Evolutionary conservation across 1,140 invertebrate species (phyloP).

Genomic region (Planococcus citri): DNA sequence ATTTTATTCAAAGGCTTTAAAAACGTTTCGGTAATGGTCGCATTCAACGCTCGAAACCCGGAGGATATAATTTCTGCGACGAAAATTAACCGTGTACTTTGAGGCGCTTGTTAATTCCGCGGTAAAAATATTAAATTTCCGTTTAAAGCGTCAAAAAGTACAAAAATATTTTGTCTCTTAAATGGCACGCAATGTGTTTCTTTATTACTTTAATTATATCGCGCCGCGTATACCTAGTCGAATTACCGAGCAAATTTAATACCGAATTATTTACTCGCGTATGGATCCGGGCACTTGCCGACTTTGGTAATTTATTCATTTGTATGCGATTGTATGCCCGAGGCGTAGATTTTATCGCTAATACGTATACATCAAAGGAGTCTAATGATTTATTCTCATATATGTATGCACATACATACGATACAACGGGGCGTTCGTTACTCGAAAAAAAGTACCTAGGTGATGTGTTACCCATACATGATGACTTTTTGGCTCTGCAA

Average conservation of each 20-base stretch:
- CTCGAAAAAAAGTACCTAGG: too few relatives aligned
- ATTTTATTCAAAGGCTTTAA: slow-evolving; percentile 14
- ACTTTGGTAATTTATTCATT: too few relatives aligned
- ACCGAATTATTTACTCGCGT: too few relatives aligned
- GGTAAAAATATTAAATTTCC: neutral
- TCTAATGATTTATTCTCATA: too few relatives aligned
- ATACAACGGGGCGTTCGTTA: too few relatives aligned
- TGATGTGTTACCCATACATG: too few relatives aligned
- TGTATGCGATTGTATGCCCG: too few relatives aligned
- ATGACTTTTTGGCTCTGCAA: too few relatives aligned
- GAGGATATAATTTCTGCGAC: neutral
- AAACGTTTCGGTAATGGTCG: slow-evolving; percentile 3
- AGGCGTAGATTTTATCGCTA: too few relatives aligned
- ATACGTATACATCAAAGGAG: too few relatives aligned
- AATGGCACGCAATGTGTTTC: neutral
- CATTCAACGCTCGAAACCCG: neutral
- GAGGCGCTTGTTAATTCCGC: neutral
- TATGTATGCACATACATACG: too few relatives aligned
- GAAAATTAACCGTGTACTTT: slow-evolving; percentile 1
- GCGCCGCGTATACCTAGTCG: neutral
- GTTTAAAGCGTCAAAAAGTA: neutral
- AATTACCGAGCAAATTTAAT: neutral
- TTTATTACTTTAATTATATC: neutral
- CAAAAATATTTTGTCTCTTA: neutral
- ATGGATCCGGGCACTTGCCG: too few relatives aligned